Evolutionary conservation across 2,113 vertebrate genomes (phyloP).

Genomic region (Leucoraja erinaceus): DNA sequence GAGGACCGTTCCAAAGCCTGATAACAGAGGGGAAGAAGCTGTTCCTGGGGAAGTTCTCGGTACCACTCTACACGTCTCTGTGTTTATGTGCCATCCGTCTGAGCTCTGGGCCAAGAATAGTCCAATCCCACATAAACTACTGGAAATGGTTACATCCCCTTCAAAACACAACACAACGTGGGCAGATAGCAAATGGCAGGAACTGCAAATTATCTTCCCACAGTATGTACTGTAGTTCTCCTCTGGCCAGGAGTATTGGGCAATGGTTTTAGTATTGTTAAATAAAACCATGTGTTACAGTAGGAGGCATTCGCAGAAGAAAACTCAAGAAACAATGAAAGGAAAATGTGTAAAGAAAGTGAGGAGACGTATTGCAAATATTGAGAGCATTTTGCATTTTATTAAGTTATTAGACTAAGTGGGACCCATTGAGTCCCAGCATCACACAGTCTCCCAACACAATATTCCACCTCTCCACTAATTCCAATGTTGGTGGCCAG

Average conservation of each 20-base stretch:
- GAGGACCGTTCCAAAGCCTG: too few species aligned
- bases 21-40: too few species aligned
- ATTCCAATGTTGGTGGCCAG: too few species aligned
- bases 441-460: too few species aligned
- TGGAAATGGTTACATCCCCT: neutral
- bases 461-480: too few species aligned
- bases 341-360: neutral
- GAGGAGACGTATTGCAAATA: neutral
- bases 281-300: slow-evolving; percentile 1
- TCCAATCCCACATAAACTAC: neutral
- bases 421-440: too few species aligned
- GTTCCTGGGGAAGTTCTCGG: too few species aligned
- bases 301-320: neutral
- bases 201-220: neutral
- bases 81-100: neutral
- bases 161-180: neutral
- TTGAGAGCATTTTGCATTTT: neutral
- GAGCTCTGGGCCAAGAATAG: neutral
- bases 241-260: neutral
- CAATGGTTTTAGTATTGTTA: neutral
- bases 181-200: slow-evolving; percentile 7
- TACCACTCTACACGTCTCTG: too few species aligned
- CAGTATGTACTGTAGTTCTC: neutral
- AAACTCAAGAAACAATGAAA: neutral
- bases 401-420: too few species aligned